phyloP scores from a whole-genome alignment of 2,888 invertebrate species.

The Ametastegia equiseti region DNA sequence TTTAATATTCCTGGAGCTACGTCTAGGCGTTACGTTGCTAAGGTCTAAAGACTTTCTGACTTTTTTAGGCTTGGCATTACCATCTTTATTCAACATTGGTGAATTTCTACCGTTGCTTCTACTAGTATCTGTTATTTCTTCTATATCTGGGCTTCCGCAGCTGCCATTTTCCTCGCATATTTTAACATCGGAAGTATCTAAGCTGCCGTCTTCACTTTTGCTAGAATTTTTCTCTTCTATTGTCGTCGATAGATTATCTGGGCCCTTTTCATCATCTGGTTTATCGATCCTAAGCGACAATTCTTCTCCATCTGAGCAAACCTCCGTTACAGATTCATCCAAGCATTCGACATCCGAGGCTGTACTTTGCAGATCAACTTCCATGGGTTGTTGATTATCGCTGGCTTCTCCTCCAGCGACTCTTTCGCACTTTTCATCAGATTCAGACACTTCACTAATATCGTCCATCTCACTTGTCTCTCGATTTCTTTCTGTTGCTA shows the following conservation, averaged over 20 bases:
- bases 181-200: slow-evolving; percentile 64
- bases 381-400: slow-evolving; percentile 63
- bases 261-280: slow-evolving; percentile 69
- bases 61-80: slow-evolving; percentile 66
- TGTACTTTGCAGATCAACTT: slow-evolving; percentile 69
- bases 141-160: slow-evolving; percentile 72
- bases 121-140: slow-evolving; percentile 70
- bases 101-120: slow-evolving; percentile 67
- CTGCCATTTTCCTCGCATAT: slow-evolving; percentile 73
- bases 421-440: slow-evolving; percentile 67
- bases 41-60: slow-evolving; percentile 68
- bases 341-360: slow-evolving; percentile 72
- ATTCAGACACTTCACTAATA: slow-evolving; percentile 71
- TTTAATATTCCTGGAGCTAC: slow-evolving; percentile 80
- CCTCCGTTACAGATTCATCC: slow-evolving; percentile 66
- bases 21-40: slow-evolving; percentile 76
- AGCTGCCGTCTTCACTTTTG: slow-evolving; percentile 63
- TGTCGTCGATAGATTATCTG: slow-evolving; percentile 59
- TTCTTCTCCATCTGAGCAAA: slow-evolving; percentile 57
- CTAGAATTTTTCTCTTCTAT: slow-evolving; percentile 40
- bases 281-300: slow-evolving; percentile 54
- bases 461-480: slow-evolving; percentile 78
- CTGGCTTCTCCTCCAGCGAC: slow-evolving; percentile 53
- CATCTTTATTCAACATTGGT: not conserved
- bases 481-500: slow-evolving; percentile 59